These are phyloP conservation scores for Fulica atra DNA, from an alignment of 2,113 vertebrate species.

Conservation along the genomic window DNA sequence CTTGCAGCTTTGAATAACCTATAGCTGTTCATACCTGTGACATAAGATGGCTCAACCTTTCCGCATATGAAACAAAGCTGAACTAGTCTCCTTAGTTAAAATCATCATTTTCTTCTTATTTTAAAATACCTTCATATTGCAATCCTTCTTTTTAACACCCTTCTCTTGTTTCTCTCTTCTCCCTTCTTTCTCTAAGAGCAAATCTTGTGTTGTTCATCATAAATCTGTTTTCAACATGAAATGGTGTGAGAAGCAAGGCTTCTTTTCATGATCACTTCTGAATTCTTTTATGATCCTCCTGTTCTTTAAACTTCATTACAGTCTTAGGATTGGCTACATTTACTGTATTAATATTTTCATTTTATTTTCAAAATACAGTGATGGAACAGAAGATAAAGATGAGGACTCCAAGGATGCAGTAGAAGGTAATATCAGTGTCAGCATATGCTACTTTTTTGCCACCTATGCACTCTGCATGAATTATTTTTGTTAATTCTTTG, in stretches of 20 bases:
- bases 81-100: neutral
- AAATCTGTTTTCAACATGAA: slow-evolving; percentile 60
- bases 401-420: slow-evolving; percentile 81
- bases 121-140: neutral
- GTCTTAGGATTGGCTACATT: neutral
- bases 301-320: slow-evolving; percentile 43
- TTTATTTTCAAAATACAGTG: slow-evolving; percentile 78
- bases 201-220: neutral
- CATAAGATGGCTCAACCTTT: neutral
- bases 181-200: neutral
- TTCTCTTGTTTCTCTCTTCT: neutral
- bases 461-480: neutral
- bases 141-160: neutral
- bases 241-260: slow-evolving; percentile 78
- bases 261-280: slow-evolving; percentile 52
- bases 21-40: neutral
- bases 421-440: slow-evolving; percentile 78
- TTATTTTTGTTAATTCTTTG: neutral
- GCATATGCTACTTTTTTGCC: neutral
- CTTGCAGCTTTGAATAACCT: slow-evolving; percentile 5
- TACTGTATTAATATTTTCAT: neutral
- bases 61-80: neutral
- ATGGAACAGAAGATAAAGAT: slow-evolving; percentile 91
- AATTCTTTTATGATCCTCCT: slow-evolving; percentile 31
- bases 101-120: neutral